Base-by-base conservation (phyloP, 2,797 vertebrate genomes). In the Cyclura pinguis region DNA sequence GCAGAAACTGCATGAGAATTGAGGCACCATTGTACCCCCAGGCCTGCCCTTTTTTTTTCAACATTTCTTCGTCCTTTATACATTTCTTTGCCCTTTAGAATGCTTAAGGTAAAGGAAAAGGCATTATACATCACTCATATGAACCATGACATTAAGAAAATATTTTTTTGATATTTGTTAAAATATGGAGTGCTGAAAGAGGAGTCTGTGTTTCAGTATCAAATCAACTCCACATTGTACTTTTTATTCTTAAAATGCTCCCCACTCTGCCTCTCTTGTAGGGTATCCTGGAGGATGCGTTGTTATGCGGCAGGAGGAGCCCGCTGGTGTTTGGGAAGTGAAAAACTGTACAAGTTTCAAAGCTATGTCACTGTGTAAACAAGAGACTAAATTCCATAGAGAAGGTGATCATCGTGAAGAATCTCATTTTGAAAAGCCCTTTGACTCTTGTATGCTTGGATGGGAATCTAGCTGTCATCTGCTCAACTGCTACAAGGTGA, bases 301-400 rank as follows among this genome's bases (percentile, higher is more conserved):
- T 92, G 98, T 96, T 38, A 96, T 99, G 95, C 96, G 96, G 87
- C 98, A 98, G 35, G 97, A 98, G 74, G 93, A 95, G 35, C 97
- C 97, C 64, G 4, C 98, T 94, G 98, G 98, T 76, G 97, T 93
- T 7, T 99, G 99, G 99, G 98, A 99, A 95, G 99, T 99, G 85
- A 99, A 99, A 96, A 98, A 98, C 96, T 99, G 99, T 92, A 96
- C 92, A 29, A 94, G 95, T 64, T 97, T 98, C 93, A 98, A 97
- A 95, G 99, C 99, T 47, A 97, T 98, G 96, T 98, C 98, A 14
- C 85, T 99, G 89, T 99, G 99, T 88, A 98, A 98, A 94, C 98
- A 98, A 95, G 97, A 97, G 87, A 92, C 98, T 20, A 97, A 93
- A 93, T 96, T 94, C 84, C 94, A 92, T 13, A 92, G 96, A 27